Base-by-base conservation (phyloP, 2,888 invertebrate species). In the Heteropelma amictum region DNA sequence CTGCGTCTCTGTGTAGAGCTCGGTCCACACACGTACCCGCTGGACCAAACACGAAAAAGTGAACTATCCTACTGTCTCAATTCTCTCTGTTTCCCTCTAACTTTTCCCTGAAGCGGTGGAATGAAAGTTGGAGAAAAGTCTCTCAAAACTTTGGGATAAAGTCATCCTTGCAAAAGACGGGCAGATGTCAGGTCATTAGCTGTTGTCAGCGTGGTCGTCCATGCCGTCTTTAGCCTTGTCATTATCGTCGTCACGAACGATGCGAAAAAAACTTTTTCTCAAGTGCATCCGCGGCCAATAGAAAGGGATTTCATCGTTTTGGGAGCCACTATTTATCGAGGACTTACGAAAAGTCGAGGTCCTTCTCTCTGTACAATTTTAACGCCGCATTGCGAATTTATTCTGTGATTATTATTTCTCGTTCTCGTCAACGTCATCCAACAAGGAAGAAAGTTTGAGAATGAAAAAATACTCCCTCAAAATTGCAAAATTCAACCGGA, bases 151-250 rank as follows among this genome's bases (percentile, higher is more conserved):
- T 69, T n/a, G 35, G 73, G 47, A 30, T 30, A 69, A 64, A 69
- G 49, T 58, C 42, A 51, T 51, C 51, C 64, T 69, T 58, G 69
- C 42, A 54, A 68, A 68, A 49, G 33, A 58, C 23, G 7, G 53
- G 49, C 33, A 42, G 53, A 68, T 38, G 40, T 68, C 54, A 30
- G 56, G 68, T 51, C 64, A 69, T 64, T 61, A 73, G 68, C 51
- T 49, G 53, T 19, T n/a, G 47, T 12, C 53, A 54, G 23, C 21
- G 21, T 60, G 30, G 40, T 35, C 14, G 35, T 61, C 19, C n/a
- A n/a, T n/a, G 30, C 33, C 45, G 35, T 53, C 17, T 21, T 14
- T 49, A 17, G 14, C 30, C 5, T 51, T 21, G n/a, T n/a, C n/a
- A n/a, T n/a, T n/a, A n/a, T 12, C 35, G 3, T 47, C 30, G n/a